A percentile compares a stretch with the other conserved stretches of the same genome.
phyloP scores from a whole-genome alignment of 2,888 invertebrate genomes.

The Cerastis rubricosa region DNA sequence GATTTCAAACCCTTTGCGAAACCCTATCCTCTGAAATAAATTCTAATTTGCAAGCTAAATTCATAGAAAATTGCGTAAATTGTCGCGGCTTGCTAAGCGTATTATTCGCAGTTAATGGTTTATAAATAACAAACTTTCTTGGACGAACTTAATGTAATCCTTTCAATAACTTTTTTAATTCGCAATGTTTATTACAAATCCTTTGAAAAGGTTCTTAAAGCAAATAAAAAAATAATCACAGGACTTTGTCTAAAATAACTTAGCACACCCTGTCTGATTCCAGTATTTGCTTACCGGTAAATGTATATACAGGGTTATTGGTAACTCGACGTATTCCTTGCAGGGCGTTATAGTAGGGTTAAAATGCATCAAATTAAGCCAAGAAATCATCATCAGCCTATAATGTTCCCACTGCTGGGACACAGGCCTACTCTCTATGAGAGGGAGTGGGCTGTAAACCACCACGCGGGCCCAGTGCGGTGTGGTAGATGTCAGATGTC shows the following conservation, averaged over 20 bases:
- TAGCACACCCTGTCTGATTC: neutral
- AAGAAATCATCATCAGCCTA: too few species aligned
- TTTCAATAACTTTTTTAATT: slow-evolving; percentile 21
- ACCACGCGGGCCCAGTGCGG: too few species aligned
- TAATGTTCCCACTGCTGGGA: too few species aligned
- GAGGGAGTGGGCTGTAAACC: too few species aligned
- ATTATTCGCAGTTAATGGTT: neutral
- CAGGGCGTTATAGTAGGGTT: too few species aligned
- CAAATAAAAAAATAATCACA: neutral
- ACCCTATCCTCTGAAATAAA: neutral
- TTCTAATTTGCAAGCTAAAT: neutral
- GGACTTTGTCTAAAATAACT: neutral
- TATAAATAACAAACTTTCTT: neutral
- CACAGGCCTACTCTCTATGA: too few species aligned
- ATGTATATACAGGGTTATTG: too few species aligned
- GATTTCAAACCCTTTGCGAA: neutral
- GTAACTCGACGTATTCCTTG: too few species aligned
- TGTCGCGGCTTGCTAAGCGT: neutral
- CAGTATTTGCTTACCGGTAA: neutral
- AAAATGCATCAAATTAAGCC: too few species aligned
- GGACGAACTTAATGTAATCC: neutral
- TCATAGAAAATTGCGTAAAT: neutral
- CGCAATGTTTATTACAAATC: neutral
- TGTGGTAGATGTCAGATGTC: too few species aligned
- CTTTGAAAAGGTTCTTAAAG: neutral